A percentile compares a stretch with the other conserved stretches of the same genome.
Conservation (phyloP, 2,797 vertebrate genomes). For the Phataginus tetradactyla region DNA sequence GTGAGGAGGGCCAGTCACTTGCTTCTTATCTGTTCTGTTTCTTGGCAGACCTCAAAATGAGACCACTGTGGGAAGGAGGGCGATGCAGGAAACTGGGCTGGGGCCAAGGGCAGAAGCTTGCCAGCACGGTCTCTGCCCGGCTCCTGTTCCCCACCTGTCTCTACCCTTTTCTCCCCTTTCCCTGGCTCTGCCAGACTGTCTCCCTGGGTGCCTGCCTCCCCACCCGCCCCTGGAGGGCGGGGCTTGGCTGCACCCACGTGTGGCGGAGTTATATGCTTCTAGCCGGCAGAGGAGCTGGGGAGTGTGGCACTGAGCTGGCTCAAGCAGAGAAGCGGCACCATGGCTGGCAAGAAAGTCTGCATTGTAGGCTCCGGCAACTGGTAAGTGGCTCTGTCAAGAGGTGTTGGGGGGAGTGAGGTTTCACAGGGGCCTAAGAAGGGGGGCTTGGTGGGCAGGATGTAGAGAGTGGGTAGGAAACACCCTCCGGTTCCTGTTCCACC, state of each 20-base stretch:
- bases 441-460: background rate
- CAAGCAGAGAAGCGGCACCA: constrained; percentile 51
- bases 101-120: constrained; percentile 13
- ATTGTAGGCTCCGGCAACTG: constrained; percentile 98
- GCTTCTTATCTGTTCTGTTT: constrained; percentile 54
- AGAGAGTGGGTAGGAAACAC: background rate
- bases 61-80: background rate
- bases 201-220: constrained; percentile 58
- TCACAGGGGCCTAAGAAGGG: background rate
- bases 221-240: constrained; percentile 65
- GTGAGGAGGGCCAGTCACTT: background rate
- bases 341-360: constrained; percentile 91
- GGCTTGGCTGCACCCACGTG: constrained; percentile 75
- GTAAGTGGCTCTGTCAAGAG: constrained; percentile 85
- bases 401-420: background rate
- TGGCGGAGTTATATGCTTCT: constrained; percentile 75
- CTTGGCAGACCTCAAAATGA: constrained; percentile 51
- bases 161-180: constrained; percentile 59
- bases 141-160: constrained; percentile 58
- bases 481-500: background rate
- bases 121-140: background rate
- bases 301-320: constrained; percentile 58
- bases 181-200: constrained; percentile 57
- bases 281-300: constrained; percentile 34
- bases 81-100: background rate